Conservation (phyloP, 1,140 invertebrate species). For the Drosophila paulistorum region DNA sequence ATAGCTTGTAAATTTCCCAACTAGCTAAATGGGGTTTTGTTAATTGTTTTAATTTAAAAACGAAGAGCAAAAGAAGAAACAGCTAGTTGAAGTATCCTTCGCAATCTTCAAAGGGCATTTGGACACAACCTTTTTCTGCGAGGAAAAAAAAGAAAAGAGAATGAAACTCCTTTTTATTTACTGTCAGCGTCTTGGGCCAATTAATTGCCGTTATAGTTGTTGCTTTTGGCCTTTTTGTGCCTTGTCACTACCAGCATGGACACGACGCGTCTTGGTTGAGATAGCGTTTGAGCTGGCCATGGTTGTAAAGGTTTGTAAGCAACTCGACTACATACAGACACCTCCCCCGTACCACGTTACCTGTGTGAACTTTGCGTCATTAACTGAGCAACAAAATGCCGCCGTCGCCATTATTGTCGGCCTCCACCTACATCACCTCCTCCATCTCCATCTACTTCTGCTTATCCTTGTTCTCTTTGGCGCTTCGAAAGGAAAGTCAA, state of each 20-base stretch:
- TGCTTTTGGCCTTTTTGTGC: constrained; percentile 44
- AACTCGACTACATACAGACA: constrained; percentile 8
- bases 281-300: constrained; percentile 39
- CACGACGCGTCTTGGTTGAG: constrained; percentile 34
- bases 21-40: too few species aligned
- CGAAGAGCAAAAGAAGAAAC: constrained; percentile 9
- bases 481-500: constrained; percentile 63
- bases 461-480: constrained; percentile 30
- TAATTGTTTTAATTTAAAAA: neutral
- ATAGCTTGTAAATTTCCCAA: too few species aligned
- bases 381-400: constrained; percentile 61
- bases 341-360: constrained; percentile 14
- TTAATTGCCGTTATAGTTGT: constrained; percentile 56
- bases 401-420: constrained; percentile 49
- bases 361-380: constrained; percentile 68
- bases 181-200: constrained; percentile 65
- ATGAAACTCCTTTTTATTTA: constrained; percentile 59
- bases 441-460: neutral
- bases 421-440: neutral
- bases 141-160: constrained; percentile 33
- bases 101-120: constrained; percentile 14
- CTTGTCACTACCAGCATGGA: constrained; percentile 58
- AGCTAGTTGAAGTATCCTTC: neutral
- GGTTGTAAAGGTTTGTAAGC: constrained; percentile 14
- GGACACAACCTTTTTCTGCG: constrained; percentile 45